A percentile compares a stretch with the other conserved stretches of the same genome.
phyloP scores from a whole-genome alignment of 2,888 invertebrate species.

The Himalopsyche kuldschensis region DNA sequence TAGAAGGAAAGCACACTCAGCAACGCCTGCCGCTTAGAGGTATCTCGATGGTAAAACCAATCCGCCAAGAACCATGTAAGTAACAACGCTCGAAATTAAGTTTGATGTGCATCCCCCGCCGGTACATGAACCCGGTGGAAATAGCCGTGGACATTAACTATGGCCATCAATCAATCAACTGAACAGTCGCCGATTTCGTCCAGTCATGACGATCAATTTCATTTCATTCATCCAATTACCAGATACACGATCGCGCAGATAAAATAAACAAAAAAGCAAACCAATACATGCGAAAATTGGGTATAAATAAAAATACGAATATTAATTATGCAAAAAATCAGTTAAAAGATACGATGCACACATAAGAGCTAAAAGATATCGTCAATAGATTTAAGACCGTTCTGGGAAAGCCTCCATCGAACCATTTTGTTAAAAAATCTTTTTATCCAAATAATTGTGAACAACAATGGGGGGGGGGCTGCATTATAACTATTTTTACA shows the following conservation, averaged over 20 bases:
- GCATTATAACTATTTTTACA: too few species aligned
- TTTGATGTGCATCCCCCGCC: neutral
- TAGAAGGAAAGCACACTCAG: too few species aligned
- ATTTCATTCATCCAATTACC: neutral
- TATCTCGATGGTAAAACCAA: neutral
- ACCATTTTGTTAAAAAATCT: too few species aligned
- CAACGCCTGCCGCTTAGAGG: neutral
- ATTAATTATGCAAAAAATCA: too few species aligned
- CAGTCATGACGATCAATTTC: neutral
- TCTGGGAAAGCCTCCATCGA: too few species aligned
- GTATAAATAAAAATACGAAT: too few species aligned
- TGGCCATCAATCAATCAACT: neutral
- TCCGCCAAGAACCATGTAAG: neutral
- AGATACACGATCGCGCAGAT: neutral
- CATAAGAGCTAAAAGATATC: too few species aligned
- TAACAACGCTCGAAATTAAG: neutral
- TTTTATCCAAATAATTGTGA: too few species aligned
- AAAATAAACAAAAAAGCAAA: neutral
- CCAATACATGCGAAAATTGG: neutral
- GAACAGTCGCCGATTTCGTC: neutral
- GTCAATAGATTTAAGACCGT: too few species aligned
- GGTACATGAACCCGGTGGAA: neutral
- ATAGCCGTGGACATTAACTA: neutral
- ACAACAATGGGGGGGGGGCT: too few species aligned
- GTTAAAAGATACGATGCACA: too few species aligned